Conservation (phyloP, 37 sponge, comb jelly and placozoan genomes). For the Agelas oroides region DNA sequence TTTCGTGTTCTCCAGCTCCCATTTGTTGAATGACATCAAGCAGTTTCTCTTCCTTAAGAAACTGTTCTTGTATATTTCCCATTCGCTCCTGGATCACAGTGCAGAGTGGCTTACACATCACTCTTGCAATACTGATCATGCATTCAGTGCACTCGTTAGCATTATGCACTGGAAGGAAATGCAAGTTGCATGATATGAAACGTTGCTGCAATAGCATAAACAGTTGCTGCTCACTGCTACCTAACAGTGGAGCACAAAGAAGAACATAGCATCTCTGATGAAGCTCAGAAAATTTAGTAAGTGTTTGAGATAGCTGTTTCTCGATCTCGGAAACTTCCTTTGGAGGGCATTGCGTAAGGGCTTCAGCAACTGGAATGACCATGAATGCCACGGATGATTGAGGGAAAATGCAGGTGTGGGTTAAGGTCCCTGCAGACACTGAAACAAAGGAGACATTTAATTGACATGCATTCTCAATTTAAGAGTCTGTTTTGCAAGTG, state of each 20-base stretch:
- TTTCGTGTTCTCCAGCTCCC: conserved; percentile 33
- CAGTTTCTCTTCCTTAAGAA: conserved; percentile 47
- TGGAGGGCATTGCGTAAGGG: conserved; percentile 30
- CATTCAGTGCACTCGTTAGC: conserved; percentile 58
- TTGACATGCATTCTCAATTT: too few relatives aligned
- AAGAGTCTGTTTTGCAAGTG: too few relatives aligned
- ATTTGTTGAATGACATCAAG: conserved; percentile 23
- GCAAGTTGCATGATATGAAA: conserved; percentile 17
- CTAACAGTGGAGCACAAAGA: conserved; percentile 35
- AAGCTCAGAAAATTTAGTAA: conserved; percentile 25
- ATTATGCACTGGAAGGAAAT: conserved; percentile 74
- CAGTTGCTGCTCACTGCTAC: conserved; percentile 36
- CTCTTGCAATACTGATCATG: conserved; percentile 71
- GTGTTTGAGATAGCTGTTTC: background rate
- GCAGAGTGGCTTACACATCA: conserved; percentile 49
- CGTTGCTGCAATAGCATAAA: conserved; percentile 25
- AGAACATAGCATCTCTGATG: conserved; percentile 70
- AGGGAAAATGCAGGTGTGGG: conserved; percentile 73
- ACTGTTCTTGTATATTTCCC: conserved; percentile 17
- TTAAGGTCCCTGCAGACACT: conserved; percentile 55
- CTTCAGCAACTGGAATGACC: conserved; percentile 40
- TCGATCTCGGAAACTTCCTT: conserved; percentile 3
- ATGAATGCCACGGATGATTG: conserved; percentile 81
- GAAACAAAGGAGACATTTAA: background rate
- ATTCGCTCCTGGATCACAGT: conserved; percentile 44